Evolutionary conservation across 1,140 invertebrate genomes (phyloP).

Genomic region (Gonatopus flavifemur): DNA sequence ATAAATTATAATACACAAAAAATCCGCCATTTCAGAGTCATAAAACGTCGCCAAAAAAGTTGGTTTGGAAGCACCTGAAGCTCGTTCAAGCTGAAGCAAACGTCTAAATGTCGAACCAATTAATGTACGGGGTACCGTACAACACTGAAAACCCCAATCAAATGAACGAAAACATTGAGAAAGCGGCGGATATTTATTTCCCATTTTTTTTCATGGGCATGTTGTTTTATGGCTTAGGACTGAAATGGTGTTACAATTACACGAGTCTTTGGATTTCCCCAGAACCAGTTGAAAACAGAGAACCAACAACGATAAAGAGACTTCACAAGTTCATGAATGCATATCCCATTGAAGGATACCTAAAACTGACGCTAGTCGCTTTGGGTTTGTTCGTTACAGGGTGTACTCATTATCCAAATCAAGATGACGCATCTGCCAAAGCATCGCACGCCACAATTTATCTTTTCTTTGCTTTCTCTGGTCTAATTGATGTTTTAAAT

Average conservation of each 20-base stretch:
- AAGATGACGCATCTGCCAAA: conserved; percentile 38
- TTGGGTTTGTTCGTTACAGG: conserved; percentile 40
- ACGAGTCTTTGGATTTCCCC: conserved; percentile 36
- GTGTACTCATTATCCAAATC: conserved; percentile 30
- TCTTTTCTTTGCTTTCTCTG: conserved; percentile 54
- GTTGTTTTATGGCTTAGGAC: conserved; percentile 46
- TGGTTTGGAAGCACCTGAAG: too few species aligned
- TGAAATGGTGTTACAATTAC: conserved; percentile 49
- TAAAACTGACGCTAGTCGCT: conserved; percentile 42
- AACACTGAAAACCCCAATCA: too few species aligned
- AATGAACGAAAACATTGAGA: too few species aligned
- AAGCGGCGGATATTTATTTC: conserved; percentile 30
- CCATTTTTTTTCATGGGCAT: conserved; percentile 38
- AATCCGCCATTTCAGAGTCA: too few species aligned
- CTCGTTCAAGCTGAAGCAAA: too few species aligned
- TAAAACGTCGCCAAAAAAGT: too few species aligned
- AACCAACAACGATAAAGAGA: conserved; percentile 9
- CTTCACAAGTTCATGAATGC: conserved; percentile 29
- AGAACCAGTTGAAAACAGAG: conserved; percentile 23
- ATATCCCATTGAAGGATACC: conserved; percentile 41
- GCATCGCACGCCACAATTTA: conserved; percentile 54
- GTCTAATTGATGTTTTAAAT: conserved; percentile 49
- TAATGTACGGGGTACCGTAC: too few species aligned
- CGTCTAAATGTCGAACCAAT: too few species aligned
- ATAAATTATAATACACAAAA: too few species aligned